Conservation (phyloP, 2,113 vertebrate species). For the Rhabdornis inornatus region DNA sequence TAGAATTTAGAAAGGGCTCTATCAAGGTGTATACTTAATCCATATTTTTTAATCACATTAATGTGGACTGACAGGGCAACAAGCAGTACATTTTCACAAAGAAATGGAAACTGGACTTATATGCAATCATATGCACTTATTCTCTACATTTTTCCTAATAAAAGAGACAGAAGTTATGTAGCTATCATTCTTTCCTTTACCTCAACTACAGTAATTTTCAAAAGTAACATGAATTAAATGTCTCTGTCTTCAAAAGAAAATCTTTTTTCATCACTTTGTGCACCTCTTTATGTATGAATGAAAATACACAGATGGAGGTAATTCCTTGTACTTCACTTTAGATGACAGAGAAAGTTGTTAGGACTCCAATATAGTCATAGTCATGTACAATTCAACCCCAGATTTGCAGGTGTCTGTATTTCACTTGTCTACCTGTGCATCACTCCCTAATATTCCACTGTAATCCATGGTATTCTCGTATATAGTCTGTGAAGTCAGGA, state of each 20-base stretch:
- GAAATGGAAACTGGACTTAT: background rate
- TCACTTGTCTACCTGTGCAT: background rate
- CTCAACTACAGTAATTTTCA: background rate
- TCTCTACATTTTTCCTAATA: background rate
- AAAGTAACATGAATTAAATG: background rate
- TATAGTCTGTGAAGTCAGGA: background rate
- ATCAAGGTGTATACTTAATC: background rate
- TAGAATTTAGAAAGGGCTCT: background rate
- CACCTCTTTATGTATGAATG: background rate
- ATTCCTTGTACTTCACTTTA: background rate
- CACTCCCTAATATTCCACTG: background rate
- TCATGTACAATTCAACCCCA: background rate
- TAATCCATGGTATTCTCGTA: rapidly evolving
- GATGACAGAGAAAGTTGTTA: background rate
- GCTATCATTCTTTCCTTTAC: background rate
- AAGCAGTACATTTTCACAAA: background rate
- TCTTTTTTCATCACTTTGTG: background rate
- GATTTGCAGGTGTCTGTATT: background rate
- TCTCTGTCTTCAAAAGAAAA: background rate
- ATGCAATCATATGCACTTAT: background rate
- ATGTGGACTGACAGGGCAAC: background rate
- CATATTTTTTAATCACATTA: background rate
- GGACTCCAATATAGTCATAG: background rate
- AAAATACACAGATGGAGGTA: background rate
- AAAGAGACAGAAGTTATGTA: background rate